Base-by-base conservation (phyloP, 2,797 vertebrate genomes). In the Bradypodion ventrale region DNA sequence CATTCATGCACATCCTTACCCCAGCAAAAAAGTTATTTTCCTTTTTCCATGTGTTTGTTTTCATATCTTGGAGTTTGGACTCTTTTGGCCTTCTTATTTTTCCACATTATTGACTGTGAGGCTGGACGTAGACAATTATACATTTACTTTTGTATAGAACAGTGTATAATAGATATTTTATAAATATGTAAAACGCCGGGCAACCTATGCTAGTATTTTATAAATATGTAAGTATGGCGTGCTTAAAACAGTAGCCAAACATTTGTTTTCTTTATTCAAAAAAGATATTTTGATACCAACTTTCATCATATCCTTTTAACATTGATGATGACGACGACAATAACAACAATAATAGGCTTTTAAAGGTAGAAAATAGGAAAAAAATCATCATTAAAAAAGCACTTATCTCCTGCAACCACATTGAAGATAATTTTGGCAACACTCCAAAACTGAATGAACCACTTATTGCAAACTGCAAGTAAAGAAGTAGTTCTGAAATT, bases 11-110 rank as follows among this genome's bases (percentile, higher is more conserved):
- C 77, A 46, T 52, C 7, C 73, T 83, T 84, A 9, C 79, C 66
- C 70, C 46, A 74, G 27, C 46, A 68, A 82, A 86, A 87, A 88
- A 52, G 49, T 78, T 80, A 87, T 94, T 93, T 88, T 90, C 5
- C 16, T 29, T 86, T 92, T 91, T 82, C 85, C 87, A 83, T 25
- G 27, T 68, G 23, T 87, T 44, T 52, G 49, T 19, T 10, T 27
- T 87, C 13, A 29, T 12, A 27, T 56, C 92, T 82, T 82, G 13
- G 27, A 79, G 13, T 19, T 66, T 21, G 23, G 44, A 52, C 74
- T 9, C 49, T 62, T 44, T 66, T 59, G 23, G 56, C 73, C 12
- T 52, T 37, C 60, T 74, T 79, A 32, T 29, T 60, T 73, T 56
- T 74, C 46, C 32, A 27, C 27, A 25, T 63, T 84, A 42, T 72